Evolutionary conservation across 2,797 vertebrate genomes (phyloP), one percentile per base, ranked within the genome.

Genomic region (Danio aesculapii): DNA sequence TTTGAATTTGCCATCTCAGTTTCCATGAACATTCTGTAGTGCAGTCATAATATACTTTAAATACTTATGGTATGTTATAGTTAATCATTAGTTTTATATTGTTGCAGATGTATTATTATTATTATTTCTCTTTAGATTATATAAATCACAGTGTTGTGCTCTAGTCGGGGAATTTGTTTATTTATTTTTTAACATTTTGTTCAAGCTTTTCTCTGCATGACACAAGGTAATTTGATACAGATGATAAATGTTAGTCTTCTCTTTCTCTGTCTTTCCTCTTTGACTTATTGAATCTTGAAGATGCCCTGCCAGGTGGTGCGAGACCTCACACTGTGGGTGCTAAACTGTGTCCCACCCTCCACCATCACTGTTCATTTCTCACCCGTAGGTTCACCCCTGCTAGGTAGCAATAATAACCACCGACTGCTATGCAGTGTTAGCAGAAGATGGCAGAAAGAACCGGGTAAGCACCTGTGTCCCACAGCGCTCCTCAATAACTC

Each of bases 301-400:
- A 81, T 77, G 49, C 53, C 63, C 81, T 79, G 66, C 81, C 81
- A 86, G 86, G 83, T 83, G 83, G 70, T 77, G 78, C 52, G 41
- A 30, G 14, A 77, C 58, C 67, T 71, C 84, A 85, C 62, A 70
- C 79, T 73, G 84, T 72, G 75, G 70, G 78, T 74, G 84, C 62
- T 87, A 84, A 87, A 84, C 78, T 84, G 67, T 49, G 46, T 55
- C 71, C 75, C 75, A 71, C 75, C 68, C 67, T 79, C 53, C 50
- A 57, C 52, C 49, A 55, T 50, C 63, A 19, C 84, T 61, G 69
- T 71, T 87, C 64, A 79, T 84, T 86, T 86, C 83, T 81, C 81
- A 75, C 84, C 84, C 41, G 43, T 81, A 50, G 80, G 70, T 63
- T 59, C 55, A 11, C 58, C 77, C 64, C 73, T 67, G 21, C 75